Percentiles rank a stretch among this genome's conserved stretches.
Evolutionary conservation across 2,797 vertebrate genomes (phyloP).

Genomic region (Melopsittacus undulatus): DNA sequence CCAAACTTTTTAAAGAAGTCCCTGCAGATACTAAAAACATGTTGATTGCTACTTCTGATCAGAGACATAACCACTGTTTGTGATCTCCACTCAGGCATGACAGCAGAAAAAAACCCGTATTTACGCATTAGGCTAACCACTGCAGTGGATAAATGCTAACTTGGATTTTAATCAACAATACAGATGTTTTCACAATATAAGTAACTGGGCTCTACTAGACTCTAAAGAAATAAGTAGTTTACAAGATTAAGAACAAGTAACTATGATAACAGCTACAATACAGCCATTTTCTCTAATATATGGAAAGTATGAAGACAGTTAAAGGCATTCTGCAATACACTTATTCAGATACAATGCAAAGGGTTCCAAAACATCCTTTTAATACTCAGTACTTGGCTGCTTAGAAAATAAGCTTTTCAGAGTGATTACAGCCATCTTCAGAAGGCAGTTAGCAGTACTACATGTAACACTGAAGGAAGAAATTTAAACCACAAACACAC

Average conservation of each 20-base stretch:
- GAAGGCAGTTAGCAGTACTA: background rate
- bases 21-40: background rate
- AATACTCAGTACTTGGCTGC: background rate
- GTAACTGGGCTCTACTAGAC: background rate
- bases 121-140: background rate
- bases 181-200: background rate
- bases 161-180: background rate
- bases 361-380: background rate
- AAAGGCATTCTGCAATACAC: background rate
- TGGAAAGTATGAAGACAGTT: background rate
- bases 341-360: background rate
- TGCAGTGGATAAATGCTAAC: background rate
- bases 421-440: background rate
- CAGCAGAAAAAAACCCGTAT: background rate
- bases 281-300: background rate
- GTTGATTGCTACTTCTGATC: background rate
- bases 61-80: background rate
- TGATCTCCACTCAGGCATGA: background rate
- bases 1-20: background rate
- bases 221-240: background rate
- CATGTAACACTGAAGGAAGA: background rate
- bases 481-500: background rate
- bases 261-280: background rate
- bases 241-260: background rate
- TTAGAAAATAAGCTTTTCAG: background rate